Evolutionary conservation across 2,113 vertebrate genomes (phyloP).

Genomic region (Periophthalmodon schlosseri): DNA sequence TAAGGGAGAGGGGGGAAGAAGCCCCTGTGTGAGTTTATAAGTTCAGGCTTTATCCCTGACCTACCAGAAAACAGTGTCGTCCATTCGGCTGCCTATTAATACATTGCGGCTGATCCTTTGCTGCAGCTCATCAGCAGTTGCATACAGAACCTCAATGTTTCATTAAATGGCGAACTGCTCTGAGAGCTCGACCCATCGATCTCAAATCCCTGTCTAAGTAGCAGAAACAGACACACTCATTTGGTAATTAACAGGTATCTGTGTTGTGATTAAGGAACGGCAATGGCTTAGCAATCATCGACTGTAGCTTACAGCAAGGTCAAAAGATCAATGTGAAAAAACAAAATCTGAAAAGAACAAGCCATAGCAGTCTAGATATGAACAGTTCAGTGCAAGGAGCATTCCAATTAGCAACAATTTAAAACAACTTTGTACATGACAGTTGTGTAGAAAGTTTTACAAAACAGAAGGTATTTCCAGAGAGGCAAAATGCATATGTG

Average conservation of each 20-base stretch:
- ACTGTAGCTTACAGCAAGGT: constrained; percentile 74
- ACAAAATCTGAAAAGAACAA: constrained; percentile 38
- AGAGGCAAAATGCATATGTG: not conserved
- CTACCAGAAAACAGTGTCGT: constrained; percentile 72
- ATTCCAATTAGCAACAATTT: not conserved
- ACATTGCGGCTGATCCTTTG: constrained; percentile 64
- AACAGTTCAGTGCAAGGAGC: not conserved
- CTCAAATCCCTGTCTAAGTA: constrained; percentile 76
- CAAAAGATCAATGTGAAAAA: constrained; percentile 66
- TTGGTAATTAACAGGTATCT: constrained; percentile 82
- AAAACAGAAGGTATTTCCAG: not conserved
- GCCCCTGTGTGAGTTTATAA: constrained; percentile 80
- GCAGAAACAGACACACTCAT: constrained; percentile 77
- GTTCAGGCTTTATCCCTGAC: constrained; percentile 82
- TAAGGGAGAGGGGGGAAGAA: constrained; percentile 42
- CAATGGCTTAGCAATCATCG: constrained; percentile 74
- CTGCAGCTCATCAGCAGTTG: constrained; percentile 44
- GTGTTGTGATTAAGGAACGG: constrained; percentile 78
- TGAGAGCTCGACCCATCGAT: constrained; percentile 64
- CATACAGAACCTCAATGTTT: constrained; percentile 48
- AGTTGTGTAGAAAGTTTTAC: not conserved
- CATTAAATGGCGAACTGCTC: constrained; percentile 67
- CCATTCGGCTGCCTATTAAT: constrained; percentile 73
- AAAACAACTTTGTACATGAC: not conserved
- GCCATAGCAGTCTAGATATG: not conserved